These are phyloP conservation scores for Dicranocentrus wangi DNA, from an alignment of 2,888 invertebrate species.

Conservation along the genomic window DNA sequence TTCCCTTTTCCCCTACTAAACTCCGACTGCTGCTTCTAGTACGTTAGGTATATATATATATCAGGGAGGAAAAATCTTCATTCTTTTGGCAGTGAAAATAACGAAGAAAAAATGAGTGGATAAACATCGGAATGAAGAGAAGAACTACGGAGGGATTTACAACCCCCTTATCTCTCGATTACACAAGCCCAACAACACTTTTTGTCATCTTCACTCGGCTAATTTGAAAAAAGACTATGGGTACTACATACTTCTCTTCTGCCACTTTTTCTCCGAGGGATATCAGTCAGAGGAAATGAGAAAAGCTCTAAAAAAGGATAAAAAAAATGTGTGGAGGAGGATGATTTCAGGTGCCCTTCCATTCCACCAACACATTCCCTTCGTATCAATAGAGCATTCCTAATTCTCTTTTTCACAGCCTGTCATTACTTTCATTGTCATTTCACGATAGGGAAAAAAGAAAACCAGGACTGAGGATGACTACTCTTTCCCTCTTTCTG, in stretches of 20 bases:
- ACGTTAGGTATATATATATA: too few species aligned
- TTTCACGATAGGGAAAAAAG: slow-evolving; percentile 11
- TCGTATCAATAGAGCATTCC: slow-evolving; percentile 8
- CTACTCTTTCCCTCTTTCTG: too few species aligned
- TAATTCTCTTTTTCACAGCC: slow-evolving; percentile 20
- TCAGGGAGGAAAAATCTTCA: slow-evolving; percentile 60
- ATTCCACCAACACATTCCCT: background rate
- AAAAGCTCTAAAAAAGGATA: background rate
- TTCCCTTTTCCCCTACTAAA: too few species aligned
- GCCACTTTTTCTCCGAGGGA: slow-evolving; percentile 32
- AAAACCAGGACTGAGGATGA: too few species aligned
- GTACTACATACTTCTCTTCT: too few species aligned
- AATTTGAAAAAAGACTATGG: slow-evolving; percentile 67
- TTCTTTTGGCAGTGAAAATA: slow-evolving; percentile 71
- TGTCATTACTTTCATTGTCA: slow-evolving; percentile 32
- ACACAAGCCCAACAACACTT: slow-evolving; percentile 73
- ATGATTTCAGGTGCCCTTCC: too few species aligned
- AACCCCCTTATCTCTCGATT: slow-evolving; percentile 73
- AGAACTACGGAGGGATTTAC: slow-evolving; percentile 70
- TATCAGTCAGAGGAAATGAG: slow-evolving; percentile 26
- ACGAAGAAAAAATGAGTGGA: slow-evolving; percentile 73
- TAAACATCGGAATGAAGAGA: slow-evolving; percentile 70
- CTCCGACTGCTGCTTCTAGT: too few species aligned
- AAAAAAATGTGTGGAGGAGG: background rate
- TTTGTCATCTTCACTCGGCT: slow-evolving; percentile 71